phyloP scores from a whole-genome alignment of 2,113 vertebrate genomes.

The Lates calcarifer region DNA sequence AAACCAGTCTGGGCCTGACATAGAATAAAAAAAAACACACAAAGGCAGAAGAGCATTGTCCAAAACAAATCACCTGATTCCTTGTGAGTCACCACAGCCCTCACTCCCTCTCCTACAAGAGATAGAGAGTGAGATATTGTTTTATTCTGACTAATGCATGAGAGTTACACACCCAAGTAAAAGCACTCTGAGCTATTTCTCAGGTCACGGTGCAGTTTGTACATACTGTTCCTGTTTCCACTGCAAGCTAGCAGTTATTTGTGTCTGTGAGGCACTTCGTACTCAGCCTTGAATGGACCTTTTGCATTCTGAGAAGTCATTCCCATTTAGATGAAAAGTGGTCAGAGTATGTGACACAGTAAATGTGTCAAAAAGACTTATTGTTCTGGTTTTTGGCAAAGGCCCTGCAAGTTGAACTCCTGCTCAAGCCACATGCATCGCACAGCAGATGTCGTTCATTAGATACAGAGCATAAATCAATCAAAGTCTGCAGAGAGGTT shows the following conservation, averaged over 20 bases:
- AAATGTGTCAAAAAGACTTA: conserved; percentile 43
- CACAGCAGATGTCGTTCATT: neutral
- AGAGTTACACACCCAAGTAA: conserved; percentile 37
- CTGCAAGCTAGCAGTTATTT: neutral
- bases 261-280: conserved; percentile 25
- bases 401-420: neutral
- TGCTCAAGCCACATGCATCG: neutral
- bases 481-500: neutral
- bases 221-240: conserved; percentile 25
- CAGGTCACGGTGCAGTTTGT: conserved; percentile 22
- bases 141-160: neutral
- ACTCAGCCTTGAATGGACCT: conserved; percentile 1
- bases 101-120: neutral
- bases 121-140: conserved; percentile 8
- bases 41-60: conserved; percentile 9
- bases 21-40: neutral
- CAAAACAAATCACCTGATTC: neutral
- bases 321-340: conserved; percentile 26
- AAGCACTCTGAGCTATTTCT: conserved; percentile 6
- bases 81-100: conserved; percentile 32
- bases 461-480: neutral
- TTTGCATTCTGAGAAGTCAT: conserved; percentile 10
- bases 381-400: conserved; percentile 14
- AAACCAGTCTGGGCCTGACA: conserved; percentile 59
- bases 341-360: conserved; percentile 15